Conservation (phyloP, 2,888 invertebrate species). For the Tortrix viridana region DNA sequence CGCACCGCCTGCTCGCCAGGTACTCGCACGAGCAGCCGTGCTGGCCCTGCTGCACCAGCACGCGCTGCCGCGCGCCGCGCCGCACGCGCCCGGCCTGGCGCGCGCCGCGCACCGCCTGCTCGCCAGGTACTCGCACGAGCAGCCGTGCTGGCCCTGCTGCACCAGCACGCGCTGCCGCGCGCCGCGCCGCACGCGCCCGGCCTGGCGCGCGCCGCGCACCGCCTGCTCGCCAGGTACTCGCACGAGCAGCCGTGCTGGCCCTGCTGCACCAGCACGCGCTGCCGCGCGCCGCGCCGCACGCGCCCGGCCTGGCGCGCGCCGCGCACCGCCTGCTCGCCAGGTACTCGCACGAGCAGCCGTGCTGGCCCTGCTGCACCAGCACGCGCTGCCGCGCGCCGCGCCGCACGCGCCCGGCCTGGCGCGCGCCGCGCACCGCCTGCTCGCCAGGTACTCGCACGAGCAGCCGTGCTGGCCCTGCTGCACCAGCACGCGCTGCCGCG, state of each 20-base stretch:
- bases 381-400: too few species aligned
- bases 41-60: slow-evolving; percentile 68
- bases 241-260: too few species aligned
- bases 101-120: slow-evolving; percentile 55
- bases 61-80: slow-evolving; percentile 60
- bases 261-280: too few species aligned
- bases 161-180: slow-evolving; percentile 38
- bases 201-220: slow-evolving; percentile 43
- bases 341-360: too few species aligned
- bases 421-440: slow-evolving; percentile 55
- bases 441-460: slow-evolving; percentile 42
- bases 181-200: too few species aligned
- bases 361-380: too few species aligned
- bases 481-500: slow-evolving; percentile 40
- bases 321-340: too few species aligned
- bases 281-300: too few species aligned
- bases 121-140: slow-evolving; percentile 41
- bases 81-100: slow-evolving; percentile 40
- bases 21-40: slow-evolving; percentile 72
- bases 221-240: slow-evolving; percentile 43
- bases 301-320: too few species aligned
- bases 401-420: too few species aligned
- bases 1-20: slow-evolving; percentile 72
- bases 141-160: slow-evolving; percentile 10
- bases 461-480: slow-evolving; percentile 9